Base-by-base conservation (phyloP, 2,113 vertebrate species). In the Elaphurus davidianus region DNA sequence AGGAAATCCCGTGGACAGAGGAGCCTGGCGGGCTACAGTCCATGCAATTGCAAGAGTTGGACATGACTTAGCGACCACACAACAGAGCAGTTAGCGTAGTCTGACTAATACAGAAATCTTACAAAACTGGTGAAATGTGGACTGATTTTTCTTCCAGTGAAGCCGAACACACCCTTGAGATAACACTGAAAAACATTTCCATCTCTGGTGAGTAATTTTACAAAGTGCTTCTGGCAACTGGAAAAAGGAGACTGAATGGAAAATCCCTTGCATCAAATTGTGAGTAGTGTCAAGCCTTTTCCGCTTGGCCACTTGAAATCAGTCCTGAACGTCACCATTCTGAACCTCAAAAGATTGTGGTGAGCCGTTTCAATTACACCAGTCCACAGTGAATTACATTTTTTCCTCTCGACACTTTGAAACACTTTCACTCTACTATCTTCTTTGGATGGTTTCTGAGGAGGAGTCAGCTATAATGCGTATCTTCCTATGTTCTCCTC, bases 171-270 rank as follows among this genome's bases (percentile, higher is more conserved):
- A 87, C 52, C 45, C 84, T 92, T 84, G 71, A 94, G 97, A 96
- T 96, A 94, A 64, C 83, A 86, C 12, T 62, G 60, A 92, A 94
- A 92, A 81, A 40, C 45, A 74, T 33, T 97, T 62, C 33, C 83
- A 89, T 57, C n/a, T 79, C 79, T 54, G 87, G 54, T 96, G 83
- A 98, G 71, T 95, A 90, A 97, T 97, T 98, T 97, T 96, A 97
- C 92, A 62, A 97, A 92, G 97, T 87, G 84, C 4, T 33, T 90
- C 36, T 90, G 90, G 90, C 71, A 83, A 52, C 47, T 89, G 94
- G 25, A 86, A 89, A 55, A 57, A 89, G 82, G 43, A 95, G 71
- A 25, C 43, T 2, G 4, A 76, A 12, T 82, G 97, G 94, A 95
- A 98, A 97, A 64, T 52, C 19, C 33, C 43, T 74, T 55, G 36